A percentile compares a stretch with the other conserved stretches of the same genome.
These are phyloP conservation scores for Andricus curvator DNA, from an alignment of 2,888 invertebrate genomes.

Conservation along the genomic window DNA sequence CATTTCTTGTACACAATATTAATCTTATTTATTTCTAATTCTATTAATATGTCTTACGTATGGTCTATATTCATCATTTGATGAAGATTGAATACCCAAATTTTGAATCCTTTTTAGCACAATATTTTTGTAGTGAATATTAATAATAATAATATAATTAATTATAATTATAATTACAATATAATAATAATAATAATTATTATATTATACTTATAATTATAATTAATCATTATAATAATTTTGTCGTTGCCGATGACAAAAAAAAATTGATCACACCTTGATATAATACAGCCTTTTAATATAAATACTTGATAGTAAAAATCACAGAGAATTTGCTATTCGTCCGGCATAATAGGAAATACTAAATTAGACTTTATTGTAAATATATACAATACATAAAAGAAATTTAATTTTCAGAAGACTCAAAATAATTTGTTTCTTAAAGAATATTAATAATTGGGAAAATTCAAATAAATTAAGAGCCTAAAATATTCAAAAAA, in stretches of 20 bases:
- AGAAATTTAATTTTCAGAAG: background rate
- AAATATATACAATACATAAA: background rate
- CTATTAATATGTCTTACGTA: conserved; percentile 35
- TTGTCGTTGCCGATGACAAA: too few relatives aligned
- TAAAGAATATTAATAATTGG: too few relatives aligned
- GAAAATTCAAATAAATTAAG: too few relatives aligned
- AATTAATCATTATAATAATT: too few relatives aligned
- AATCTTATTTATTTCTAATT: conserved; percentile 40
- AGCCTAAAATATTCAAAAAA: too few relatives aligned
- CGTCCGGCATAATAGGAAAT: background rate
- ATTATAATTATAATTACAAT: too few relatives aligned
- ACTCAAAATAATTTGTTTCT: too few relatives aligned
- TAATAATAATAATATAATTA: too few relatives aligned
- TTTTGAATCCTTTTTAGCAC: background rate
- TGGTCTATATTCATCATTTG: background rate
- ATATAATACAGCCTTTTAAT: background rate
- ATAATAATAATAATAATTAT: too few relatives aligned
- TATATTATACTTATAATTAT: too few relatives aligned
- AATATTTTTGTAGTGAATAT: background rate
- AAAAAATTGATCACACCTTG: background rate
- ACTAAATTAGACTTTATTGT: background rate
- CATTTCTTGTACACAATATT: conserved; percentile 54
- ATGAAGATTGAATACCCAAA: background rate
- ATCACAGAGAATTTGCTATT: background rate
- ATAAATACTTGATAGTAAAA: background rate